These are phyloP conservation scores for Toxostoma redivivum DNA, from an alignment of 2,113 vertebrate species.

Conservation along the genomic window DNA sequence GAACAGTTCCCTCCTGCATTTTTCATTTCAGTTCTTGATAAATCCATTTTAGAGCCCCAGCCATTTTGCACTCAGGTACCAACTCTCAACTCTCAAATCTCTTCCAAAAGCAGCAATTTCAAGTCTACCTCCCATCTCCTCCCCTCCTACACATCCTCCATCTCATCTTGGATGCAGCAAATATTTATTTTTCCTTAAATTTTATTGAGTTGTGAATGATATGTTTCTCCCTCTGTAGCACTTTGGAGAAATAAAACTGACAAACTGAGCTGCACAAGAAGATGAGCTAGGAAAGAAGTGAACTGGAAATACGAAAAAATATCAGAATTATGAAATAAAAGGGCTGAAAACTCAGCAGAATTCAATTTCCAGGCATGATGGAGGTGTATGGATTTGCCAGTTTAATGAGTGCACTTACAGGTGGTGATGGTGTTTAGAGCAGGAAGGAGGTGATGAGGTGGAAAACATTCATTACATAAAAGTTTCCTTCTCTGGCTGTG, in stretches of 20 bases:
- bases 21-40: background rate
- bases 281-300: background rate
- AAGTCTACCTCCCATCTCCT: background rate
- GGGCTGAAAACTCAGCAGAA: background rate
- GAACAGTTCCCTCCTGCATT: background rate
- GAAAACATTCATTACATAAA: background rate
- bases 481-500: background rate
- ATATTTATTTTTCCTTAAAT: slow-evolving; percentile 1
- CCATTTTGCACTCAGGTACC: background rate
- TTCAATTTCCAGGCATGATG: background rate
- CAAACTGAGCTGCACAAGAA: background rate
- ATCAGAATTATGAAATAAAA: background rate
- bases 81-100: background rate
- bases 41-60: background rate
- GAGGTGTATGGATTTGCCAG: background rate
- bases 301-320: background rate
- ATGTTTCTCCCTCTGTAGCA: background rate
- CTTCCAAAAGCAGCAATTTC: slow-evolving; percentile 12
- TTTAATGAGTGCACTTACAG: background rate
- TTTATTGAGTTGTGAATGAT: background rate
- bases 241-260: slow-evolving; percentile 17
- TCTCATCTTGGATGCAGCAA: slow-evolving; percentile 2
- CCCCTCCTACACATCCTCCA: background rate
- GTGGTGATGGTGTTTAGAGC: background rate
- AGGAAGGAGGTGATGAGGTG: background rate